phyloP scores from a whole-genome alignment of 2,797 vertebrate genomes.

The Coracias cyanogaster region DNA sequence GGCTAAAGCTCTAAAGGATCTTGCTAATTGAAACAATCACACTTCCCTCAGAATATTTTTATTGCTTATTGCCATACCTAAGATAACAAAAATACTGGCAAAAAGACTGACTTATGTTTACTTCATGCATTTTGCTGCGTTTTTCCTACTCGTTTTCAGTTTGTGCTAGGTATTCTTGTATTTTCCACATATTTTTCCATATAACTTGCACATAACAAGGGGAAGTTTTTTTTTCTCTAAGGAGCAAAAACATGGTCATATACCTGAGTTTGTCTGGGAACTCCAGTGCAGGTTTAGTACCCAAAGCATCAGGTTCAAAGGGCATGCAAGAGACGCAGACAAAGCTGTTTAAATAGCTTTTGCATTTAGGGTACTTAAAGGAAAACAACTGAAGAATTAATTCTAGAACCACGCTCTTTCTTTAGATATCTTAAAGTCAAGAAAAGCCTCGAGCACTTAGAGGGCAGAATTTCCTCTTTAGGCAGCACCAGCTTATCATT shows the following conservation, averaged over 20 bases:
- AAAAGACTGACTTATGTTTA: background rate
- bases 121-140: background rate
- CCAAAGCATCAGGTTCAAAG: background rate
- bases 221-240: background rate
- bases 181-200: background rate
- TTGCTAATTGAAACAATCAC: conserved; percentile 15
- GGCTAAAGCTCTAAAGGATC: background rate
- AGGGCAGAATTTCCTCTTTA: background rate
- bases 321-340: background rate
- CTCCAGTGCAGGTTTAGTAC: background rate
- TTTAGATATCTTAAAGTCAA: background rate
- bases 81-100: background rate
- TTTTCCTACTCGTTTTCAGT: background rate
- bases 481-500: background rate
- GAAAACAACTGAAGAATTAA: background rate
- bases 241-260: background rate
- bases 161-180: background rate
- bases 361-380: background rate
- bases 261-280: background rate
- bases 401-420: background rate
- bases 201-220: background rate
- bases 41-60: background rate
- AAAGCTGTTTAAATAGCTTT: background rate
- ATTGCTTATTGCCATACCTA: background rate
- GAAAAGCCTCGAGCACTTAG: background rate